Percentiles rank a stretch among this genome's conserved stretches.
Conservation (phyloP, 2,888 invertebrate species). For the Meganola albula region DNA sequence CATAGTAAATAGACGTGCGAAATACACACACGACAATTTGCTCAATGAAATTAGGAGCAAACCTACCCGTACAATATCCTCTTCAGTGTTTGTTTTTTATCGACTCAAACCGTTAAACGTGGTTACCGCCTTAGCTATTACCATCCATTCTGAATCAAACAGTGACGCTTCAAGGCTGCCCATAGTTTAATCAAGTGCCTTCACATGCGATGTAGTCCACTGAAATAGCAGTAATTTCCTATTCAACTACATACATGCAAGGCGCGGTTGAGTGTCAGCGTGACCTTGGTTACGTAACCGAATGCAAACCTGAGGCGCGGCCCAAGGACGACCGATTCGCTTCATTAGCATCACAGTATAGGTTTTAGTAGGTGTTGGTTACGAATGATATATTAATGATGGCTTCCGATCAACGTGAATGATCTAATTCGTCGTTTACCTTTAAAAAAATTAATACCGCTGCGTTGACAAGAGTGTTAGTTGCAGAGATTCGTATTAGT, state of each 20-base stretch:
- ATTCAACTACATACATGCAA: constrained; percentile 51
- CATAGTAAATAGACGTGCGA: too few species aligned
- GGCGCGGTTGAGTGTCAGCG: constrained; percentile 50
- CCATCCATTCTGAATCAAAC: constrained; percentile 18
- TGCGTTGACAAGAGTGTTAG: too few species aligned
- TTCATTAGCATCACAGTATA: constrained; percentile 19
- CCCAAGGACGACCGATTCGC: constrained; percentile 43
- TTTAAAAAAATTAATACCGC: too few species aligned
- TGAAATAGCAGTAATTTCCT: constrained; percentile 57
- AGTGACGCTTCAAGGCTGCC: constrained; percentile 21
- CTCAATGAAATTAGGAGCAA: too few species aligned
- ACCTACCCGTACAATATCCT: too few species aligned
- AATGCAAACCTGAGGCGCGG: constrained; percentile 49
- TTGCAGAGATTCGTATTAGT: too few species aligned
- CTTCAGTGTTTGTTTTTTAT: too few species aligned
- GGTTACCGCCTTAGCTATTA: too few species aligned
- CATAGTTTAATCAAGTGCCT: constrained; percentile 19
- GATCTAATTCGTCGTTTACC: too few species aligned
- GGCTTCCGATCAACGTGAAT: constrained; percentile 7
- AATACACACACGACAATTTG: too few species aligned
- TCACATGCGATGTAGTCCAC: constrained; percentile 23
- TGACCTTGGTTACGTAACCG: constrained; percentile 64
- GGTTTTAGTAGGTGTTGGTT: constrained; percentile 17
- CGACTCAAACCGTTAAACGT: too few species aligned
- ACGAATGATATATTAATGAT: constrained; percentile 7